These are phyloP conservation scores for Maniola hyperantus DNA, from an alignment of 2,888 invertebrate genomes.

Conservation along the genomic window DNA sequence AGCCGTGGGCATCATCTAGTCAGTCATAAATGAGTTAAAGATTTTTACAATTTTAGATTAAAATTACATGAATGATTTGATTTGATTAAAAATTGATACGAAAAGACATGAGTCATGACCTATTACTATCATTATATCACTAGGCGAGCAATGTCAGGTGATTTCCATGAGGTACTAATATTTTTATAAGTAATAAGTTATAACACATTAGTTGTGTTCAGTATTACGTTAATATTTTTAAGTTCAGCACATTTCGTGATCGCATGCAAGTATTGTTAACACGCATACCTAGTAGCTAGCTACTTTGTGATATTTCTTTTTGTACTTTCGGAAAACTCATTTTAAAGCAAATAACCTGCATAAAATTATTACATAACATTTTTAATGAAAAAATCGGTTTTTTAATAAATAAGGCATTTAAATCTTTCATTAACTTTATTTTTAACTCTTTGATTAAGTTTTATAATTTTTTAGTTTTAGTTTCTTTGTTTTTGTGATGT, in stretches of 20 bases:
- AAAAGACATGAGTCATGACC: too few species aligned
- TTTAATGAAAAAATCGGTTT: neutral
- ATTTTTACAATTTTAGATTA: too few species aligned
- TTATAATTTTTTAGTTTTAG: too few species aligned
- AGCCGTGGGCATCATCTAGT: too few species aligned
- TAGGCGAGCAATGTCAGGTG: neutral
- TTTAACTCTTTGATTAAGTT: too few species aligned
- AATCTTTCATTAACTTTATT: too few species aligned
- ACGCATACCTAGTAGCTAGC: conserved; percentile 20
- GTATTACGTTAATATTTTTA: conserved; percentile 27
- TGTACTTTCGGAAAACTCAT: conserved; percentile 16
- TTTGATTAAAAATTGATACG: too few species aligned
- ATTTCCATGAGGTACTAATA: too few species aligned
- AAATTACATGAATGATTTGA: too few species aligned
- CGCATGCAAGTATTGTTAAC: conserved; percentile 19
- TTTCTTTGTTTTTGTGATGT: too few species aligned
- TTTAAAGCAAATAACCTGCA: conserved; percentile 14
- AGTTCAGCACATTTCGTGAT: conserved; percentile 25
- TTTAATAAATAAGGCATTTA: too few species aligned
- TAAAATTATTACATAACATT: neutral
- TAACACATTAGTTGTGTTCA: conserved; percentile 22
- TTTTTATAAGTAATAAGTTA: conserved; percentile 10
- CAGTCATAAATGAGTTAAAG: too few species aligned
- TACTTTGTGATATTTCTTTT: conserved; percentile 14
- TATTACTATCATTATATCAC: neutral